Conservation (phyloP, 2,797 vertebrate genomes). For the Etheostoma perlongum region DNA sequence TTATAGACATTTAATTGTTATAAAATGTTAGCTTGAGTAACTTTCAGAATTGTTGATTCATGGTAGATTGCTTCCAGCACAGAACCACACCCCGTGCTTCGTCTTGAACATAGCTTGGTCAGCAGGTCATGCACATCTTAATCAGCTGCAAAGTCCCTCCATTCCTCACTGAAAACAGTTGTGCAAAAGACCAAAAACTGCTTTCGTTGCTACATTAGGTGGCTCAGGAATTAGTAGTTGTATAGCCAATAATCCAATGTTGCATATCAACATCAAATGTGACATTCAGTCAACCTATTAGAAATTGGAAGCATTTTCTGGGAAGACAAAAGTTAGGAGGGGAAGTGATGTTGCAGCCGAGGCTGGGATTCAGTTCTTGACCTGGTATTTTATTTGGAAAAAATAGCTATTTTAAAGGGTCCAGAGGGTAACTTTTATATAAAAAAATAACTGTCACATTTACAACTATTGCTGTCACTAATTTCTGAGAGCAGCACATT, state of each 20-base stretch:
- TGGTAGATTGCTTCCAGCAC: background rate
- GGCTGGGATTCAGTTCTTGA: conserved; percentile 53
- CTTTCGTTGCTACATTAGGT: background rate
- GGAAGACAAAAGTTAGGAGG: background rate
- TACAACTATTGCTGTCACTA: too few species aligned
- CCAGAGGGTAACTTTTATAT: too few species aligned
- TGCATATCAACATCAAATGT: background rate
- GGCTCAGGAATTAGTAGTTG: background rate
- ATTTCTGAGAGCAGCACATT: too few species aligned
- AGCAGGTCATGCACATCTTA: conserved; percentile 27
- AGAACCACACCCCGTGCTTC: conserved; percentile 16
- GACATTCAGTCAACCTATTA: background rate
- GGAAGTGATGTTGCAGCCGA: conserved; percentile 83
- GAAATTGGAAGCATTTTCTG: background rate
- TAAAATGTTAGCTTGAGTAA: background rate
- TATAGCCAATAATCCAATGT: background rate
- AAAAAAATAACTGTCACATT: too few species aligned
- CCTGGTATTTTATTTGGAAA: background rate
- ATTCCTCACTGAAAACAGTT: background rate
- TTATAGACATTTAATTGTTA: background rate
- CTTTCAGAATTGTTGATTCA: background rate
- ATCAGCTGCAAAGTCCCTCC: conserved; percentile 76
- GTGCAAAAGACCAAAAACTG: background rate
- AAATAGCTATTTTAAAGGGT: background rate
- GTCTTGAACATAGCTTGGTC: conserved; percentile 23